Conservation (phyloP, 2,888 invertebrate genomes). For the Pachliopta kotzebuea region DNA sequence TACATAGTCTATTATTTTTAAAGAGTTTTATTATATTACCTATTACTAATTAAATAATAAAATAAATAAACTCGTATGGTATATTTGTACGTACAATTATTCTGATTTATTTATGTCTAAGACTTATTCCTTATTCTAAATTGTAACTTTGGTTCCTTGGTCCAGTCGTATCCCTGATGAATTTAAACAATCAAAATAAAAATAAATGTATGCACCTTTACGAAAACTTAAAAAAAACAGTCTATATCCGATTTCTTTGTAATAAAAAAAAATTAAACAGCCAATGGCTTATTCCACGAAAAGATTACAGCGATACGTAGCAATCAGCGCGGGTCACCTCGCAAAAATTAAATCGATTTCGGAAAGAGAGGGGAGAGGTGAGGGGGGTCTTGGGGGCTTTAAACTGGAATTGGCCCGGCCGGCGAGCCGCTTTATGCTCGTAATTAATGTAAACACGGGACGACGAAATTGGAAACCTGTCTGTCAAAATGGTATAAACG, state of each 20-base stretch:
- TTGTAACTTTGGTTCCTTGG: too few relatives aligned
- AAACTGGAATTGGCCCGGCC: slow-evolving; percentile 20
- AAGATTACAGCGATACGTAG: slow-evolving; percentile 11
- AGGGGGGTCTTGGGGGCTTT: not conserved
- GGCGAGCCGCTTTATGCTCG: slow-evolving; percentile 34
- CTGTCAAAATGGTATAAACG: slow-evolving; percentile 74
- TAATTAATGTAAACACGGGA: slow-evolving; percentile 59
- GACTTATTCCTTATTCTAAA: too few relatives aligned
- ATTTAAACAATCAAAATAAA: too few relatives aligned
- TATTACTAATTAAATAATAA: too few relatives aligned
- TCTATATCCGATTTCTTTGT: not conserved
- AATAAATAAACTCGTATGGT: too few relatives aligned
- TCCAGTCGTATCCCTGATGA: too few relatives aligned
- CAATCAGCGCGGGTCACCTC: slow-evolving; percentile 18
- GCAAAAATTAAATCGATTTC: slow-evolving; percentile 26
- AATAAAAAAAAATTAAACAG: not conserved
- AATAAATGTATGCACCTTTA: too few relatives aligned
- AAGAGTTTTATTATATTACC: too few relatives aligned
- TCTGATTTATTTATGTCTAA: too few relatives aligned
- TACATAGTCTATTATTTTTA: not conserved
- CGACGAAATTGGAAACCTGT: slow-evolving; percentile 66
- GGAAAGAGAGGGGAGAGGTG: too few relatives aligned
- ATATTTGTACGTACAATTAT: too few relatives aligned
- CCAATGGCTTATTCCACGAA: slow-evolving; percentile 12
- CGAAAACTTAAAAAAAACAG: not conserved